Percentiles rank a stretch among this genome's conserved stretches.
Conservation (phyloP, 1,140 invertebrate genomes). For the Plodia interpunctella region DNA sequence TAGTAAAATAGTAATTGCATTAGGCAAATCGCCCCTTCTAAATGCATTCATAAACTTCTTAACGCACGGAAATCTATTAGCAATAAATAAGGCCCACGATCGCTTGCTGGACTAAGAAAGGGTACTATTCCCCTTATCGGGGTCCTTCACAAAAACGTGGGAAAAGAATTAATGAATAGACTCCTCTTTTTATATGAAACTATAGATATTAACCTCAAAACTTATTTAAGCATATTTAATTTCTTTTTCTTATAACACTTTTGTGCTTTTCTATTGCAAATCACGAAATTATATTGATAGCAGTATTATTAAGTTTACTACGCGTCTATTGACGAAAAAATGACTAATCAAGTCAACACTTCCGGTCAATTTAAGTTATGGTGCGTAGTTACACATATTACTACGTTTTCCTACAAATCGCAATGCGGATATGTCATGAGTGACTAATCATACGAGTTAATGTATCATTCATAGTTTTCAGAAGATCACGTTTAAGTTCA, state of each 20-base stretch:
- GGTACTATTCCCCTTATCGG: constrained; percentile 69
- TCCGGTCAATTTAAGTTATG: constrained; percentile 7
- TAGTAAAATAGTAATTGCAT: constrained; percentile 31
- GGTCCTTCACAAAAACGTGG: constrained; percentile 68
- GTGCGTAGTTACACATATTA: no score
- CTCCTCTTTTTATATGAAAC: constrained; percentile 58
- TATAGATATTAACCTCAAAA: constrained; percentile 56
- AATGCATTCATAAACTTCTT: constrained; percentile 53
- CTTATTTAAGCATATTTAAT: constrained; percentile 26
- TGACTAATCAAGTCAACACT: constrained; percentile 12
- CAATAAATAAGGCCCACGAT: constrained; percentile 69
- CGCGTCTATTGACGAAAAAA: neutral
- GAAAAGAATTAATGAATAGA: constrained; percentile 66
- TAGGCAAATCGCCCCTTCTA: constrained; percentile 49
- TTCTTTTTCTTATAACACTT: constrained; percentile 16
- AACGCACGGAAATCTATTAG: constrained; percentile 69
- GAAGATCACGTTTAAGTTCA: no score
- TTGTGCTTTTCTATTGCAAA: constrained; percentile 10
- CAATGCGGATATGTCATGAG: neutral
- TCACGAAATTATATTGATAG: constrained; percentile 9
- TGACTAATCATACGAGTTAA: neutral
- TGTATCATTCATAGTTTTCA: neutral
- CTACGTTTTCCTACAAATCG: neutral
- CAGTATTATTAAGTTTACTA: constrained; percentile 13
- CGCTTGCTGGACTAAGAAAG: constrained; percentile 65